Percentiles rank a stretch among this genome's conserved stretches.
Conservation (phyloP, 2,113 vertebrate species). For the Rhynchopsitta pachyrhyncha region DNA sequence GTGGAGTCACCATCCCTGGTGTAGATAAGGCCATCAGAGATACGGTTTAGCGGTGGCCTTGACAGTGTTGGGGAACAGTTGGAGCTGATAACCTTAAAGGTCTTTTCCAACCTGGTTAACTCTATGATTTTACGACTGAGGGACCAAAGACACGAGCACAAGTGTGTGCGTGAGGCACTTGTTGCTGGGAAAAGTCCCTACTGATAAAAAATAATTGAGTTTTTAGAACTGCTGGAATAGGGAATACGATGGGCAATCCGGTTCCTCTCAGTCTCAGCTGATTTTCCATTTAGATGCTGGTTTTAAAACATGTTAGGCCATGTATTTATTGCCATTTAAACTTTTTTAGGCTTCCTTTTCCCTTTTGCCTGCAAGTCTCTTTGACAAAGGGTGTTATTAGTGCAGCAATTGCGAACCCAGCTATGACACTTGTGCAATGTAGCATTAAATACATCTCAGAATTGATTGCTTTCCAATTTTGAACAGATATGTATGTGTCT, state of each 20-base stretch:
- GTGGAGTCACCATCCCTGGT: neutral
- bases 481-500: neutral
- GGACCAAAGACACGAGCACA: rapidly evolving
- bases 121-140: neutral
- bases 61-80: neutral
- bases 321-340: neutral
- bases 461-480: constrained; percentile 64
- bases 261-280: neutral
- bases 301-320: neutral
- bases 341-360: neutral
- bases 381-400: constrained; percentile 57
- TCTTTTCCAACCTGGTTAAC: neutral
- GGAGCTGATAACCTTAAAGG: neutral
- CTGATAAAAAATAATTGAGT: neutral
- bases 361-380: constrained; percentile 34
- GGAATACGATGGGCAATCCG: neutral
- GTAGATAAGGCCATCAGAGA: neutral
- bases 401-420: constrained; percentile 57
- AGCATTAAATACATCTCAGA: constrained; percentile 49
- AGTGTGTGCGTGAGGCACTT: rapidly evolving
- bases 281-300: neutral
- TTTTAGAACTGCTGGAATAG: neutral
- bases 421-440: constrained; percentile 42
- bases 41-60: neutral
- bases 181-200: neutral